Conservation (phyloP, 2,797 vertebrate genomes). For the Tragopan temminckii region DNA sequence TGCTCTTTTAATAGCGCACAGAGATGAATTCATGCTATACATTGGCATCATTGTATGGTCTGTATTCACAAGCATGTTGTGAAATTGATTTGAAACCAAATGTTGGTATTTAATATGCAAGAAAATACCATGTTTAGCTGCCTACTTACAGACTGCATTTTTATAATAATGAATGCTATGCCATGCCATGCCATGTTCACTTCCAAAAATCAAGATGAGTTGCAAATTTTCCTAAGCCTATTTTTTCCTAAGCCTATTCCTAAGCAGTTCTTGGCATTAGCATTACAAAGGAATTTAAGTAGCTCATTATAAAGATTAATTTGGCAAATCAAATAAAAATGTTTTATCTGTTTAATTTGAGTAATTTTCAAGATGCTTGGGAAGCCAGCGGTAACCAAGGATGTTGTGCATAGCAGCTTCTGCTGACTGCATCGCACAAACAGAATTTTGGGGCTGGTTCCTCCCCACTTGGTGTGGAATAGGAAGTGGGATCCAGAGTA, state of each 20-base stretch:
- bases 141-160: not conserved
- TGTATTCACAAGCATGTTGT: not conserved
- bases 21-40: not conserved
- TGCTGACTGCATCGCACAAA: not conserved
- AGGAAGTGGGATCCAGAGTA: not conserved
- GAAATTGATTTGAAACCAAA: conserved; percentile 29
- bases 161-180: conserved; percentile 1
- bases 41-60: not conserved
- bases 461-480: not conserved
- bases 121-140: not conserved
- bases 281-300: not conserved
- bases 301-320: conserved; percentile 14
- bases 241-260: conserved; percentile 7
- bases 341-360: conserved; percentile 10
- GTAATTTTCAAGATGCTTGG: conserved; percentile 21
- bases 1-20: not conserved
- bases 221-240: not conserved
- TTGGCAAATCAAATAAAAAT: not conserved
- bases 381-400: not conserved
- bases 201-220: not conserved
- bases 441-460: not conserved
- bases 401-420: not conserved
- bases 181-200: not conserved
- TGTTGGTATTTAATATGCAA: not conserved
- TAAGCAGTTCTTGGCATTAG: not conserved